Conservation (phyloP, 1,140 invertebrate species). For the Araneus ventricosus region DNA sequence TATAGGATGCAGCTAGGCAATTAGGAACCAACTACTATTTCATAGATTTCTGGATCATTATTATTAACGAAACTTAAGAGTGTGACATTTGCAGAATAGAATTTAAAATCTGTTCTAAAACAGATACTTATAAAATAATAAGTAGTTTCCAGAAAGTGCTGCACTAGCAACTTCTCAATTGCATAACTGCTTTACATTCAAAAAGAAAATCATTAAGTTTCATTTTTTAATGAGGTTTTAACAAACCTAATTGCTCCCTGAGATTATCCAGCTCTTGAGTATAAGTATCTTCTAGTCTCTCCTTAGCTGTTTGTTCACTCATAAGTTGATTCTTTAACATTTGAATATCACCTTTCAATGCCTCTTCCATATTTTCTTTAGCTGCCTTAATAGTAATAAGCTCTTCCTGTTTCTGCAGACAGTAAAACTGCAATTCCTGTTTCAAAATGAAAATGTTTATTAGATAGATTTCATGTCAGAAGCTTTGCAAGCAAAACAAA, state of each 20-base stretch:
- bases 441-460: slow-evolving; percentile 70
- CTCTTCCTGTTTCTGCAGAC: slow-evolving; percentile 92
- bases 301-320: slow-evolving; percentile 83
- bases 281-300: slow-evolving; percentile 84
- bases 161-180: too few species aligned
- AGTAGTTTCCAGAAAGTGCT: too few species aligned
- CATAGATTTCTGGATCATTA: too few species aligned
- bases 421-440: slow-evolving; percentile 92
- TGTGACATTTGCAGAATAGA: too few species aligned
- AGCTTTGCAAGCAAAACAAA: neutral
- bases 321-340: slow-evolving; percentile 86
- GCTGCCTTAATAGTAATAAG: slow-evolving; percentile 94
- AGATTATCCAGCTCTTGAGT: slow-evolving; percentile 84
- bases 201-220: too few species aligned
- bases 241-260: slow-evolving; percentile 80
- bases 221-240: too few species aligned
- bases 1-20: too few species aligned
- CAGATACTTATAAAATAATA: too few species aligned
- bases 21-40: too few species aligned
- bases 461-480: slow-evolving; percentile 40
- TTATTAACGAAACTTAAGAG: too few species aligned
- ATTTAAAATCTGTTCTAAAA: too few species aligned
- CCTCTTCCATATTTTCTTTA: slow-evolving; percentile 88
- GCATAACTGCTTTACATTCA: too few species aligned
- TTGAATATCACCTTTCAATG: slow-evolving; percentile 86